Percentiles rank a stretch among this genome's conserved stretches.
Conservation (phyloP, 2,888 invertebrate genomes). For the Melanotus villosus region DNA sequence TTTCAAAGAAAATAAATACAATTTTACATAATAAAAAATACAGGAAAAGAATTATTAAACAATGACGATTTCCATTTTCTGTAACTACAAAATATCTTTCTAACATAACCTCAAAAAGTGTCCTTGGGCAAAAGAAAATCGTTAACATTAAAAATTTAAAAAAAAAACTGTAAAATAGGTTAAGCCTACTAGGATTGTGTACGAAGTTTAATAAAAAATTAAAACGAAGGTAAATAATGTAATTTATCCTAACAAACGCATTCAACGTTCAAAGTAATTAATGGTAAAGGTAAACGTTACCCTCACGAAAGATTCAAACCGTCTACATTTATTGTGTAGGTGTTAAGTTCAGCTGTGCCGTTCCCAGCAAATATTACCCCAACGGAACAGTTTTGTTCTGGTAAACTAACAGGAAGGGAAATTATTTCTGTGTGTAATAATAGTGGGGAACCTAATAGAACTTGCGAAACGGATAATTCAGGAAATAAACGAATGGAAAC, state of each 20-base stretch:
- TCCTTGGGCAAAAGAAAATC: no score
- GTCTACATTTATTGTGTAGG: slow-evolving; percentile 37
- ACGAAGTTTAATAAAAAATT: no score
- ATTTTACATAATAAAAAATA: no score
- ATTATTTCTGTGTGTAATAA: slow-evolving; percentile 28
- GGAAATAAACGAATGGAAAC: not conserved
- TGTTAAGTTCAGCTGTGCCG: slow-evolving; percentile 38
- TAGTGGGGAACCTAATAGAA: slow-evolving; percentile 21
- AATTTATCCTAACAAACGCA: not conserved
- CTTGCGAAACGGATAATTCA: slow-evolving; percentile 19
- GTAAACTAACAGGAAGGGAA: slow-evolving; percentile 19
- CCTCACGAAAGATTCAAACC: slow-evolving; percentile 36
- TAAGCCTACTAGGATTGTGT: no score
- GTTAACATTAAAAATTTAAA: no score
- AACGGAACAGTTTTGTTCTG: slow-evolving; percentile 14
- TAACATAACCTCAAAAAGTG: no score
- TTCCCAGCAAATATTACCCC: slow-evolving; percentile 36
- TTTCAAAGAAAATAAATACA: no score
- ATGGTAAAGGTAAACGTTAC: slow-evolving; percentile 28
- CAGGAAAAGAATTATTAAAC: no score
- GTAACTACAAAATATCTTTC: no score
- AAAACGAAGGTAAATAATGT: no score
- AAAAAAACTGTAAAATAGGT: no score
- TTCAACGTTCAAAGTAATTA: slow-evolving; percentile 17
- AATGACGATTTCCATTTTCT: no score